Percentiles rank a stretch among this genome's conserved stretches.
These are phyloP conservation scores for Aurelia sp. DNA, from an alignment of 30 jellyfish, hydroid and myxozoan genomes.

Conservation along the genomic window DNA sequence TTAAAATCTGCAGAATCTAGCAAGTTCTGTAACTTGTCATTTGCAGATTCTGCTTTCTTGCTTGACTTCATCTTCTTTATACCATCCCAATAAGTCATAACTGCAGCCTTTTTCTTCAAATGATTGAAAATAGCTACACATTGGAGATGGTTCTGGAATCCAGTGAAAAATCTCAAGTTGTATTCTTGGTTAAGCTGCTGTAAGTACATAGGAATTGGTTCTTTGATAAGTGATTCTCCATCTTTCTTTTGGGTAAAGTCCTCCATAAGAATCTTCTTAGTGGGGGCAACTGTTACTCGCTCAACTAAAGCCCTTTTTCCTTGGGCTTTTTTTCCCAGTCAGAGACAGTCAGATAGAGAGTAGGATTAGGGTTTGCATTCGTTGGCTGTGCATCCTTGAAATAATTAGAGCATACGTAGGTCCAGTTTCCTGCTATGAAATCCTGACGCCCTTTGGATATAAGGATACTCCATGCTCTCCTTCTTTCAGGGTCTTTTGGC, in stretches of 20 bases:
- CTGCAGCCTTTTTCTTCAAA: conserved; percentile 42
- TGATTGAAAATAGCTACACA: conserved; percentile 10
- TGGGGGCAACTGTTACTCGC: no score
- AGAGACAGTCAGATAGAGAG: conserved; percentile 39
- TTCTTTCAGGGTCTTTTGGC: conserved; percentile 15
- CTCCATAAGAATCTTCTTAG: no score
- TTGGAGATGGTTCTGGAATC: background rate
- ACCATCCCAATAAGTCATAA: conserved; percentile 69
- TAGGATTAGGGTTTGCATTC: conserved; percentile 22
- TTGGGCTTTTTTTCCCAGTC: no score
- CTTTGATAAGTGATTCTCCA: no score
- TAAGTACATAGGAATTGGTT: conserved; percentile 31
- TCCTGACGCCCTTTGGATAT: conserved; percentile 34
- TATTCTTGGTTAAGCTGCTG: conserved; percentile 36
- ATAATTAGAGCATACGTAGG: conserved; percentile 58
- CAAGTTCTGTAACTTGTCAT: background rate
- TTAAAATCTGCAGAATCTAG: background rate
- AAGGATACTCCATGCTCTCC: conserved; percentile 28
- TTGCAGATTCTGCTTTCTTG: background rate
- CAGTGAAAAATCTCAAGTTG: conserved; percentile 59
- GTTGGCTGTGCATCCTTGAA: conserved; percentile 57
- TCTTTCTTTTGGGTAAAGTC: no score
- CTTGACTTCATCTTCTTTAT: conserved; percentile 26
- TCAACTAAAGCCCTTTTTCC: no score
- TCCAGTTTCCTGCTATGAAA: conserved; percentile 15